Base-by-base conservation (phyloP, 2,888 invertebrate species). In the Leucoma salicis region DNA sequence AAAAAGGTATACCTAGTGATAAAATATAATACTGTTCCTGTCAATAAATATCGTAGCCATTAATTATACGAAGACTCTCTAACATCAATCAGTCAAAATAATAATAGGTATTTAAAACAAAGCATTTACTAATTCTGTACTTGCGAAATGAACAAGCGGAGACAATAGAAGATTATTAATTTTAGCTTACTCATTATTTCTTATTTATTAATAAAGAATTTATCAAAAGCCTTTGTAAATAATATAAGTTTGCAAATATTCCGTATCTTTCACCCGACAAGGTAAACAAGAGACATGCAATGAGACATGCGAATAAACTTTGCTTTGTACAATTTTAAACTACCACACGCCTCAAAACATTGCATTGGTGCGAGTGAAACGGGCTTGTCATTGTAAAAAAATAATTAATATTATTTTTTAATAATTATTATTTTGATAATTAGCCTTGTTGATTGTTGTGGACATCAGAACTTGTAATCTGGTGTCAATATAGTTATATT, bases 121-220 rank as follows among this genome's bases (percentile, higher is more conserved):
- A n/a, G n/a, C n/a, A n/a, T n/a, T n/a, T n/a, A n/a, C n/a, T n/a
- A 21, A 21, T 4, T 5, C 21, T 5, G 5, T 21, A 21, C 5
- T 2, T 21, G 8, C 21, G 5, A 21, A 21, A 21, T 21, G 6
- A 6, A 21, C 21, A 21, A 21, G 2, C 1, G 5, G 3, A 21
- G 8, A 21, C 21, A 21, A 21, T 21, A 21, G 21, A 21, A 8
- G 6, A 21, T 16, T 16, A 16, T 21, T 21, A 21, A 21, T 21
- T 21, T 21, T 8, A 21, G 21, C 21, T 21, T 8, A 38, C 36
- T 29, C 40, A 27, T 21, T 21, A 39, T 32, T 13, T 10, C 16
- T 32, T 13, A 32, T n/a, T 5, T 5, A 15, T 15, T 32, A 16
- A 32, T n/a, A 32, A n/a, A 15, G 14, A 32, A 32, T 15, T 32